phyloP scores from a whole-genome alignment of 2,797 vertebrate species.

The Luscinia megarhynchos region DNA sequence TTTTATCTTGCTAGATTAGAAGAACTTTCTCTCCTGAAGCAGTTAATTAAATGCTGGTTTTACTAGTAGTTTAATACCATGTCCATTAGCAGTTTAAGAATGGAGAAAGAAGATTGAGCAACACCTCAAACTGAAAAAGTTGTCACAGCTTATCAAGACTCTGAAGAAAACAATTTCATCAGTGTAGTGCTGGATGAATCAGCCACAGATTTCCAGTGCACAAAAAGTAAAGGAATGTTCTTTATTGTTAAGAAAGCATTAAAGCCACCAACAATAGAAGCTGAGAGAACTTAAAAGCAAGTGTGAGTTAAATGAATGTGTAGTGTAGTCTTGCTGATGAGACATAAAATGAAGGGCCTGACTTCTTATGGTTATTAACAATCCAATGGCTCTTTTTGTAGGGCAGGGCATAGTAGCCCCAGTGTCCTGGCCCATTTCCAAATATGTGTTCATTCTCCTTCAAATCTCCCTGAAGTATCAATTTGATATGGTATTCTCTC shows the following conservation, averaged over 20 bases:
- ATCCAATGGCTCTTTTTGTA: constrained; percentile 23
- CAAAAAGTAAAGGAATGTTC: neutral
- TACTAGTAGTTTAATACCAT: neutral
- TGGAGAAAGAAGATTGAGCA: neutral
- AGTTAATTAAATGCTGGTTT: neutral
- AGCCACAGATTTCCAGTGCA: neutral
- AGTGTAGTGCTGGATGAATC: neutral
- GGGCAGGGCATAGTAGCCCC: neutral
- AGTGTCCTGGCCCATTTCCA: constrained; percentile 33
- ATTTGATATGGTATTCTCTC: constrained; percentile 34
- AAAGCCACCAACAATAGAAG: neutral
- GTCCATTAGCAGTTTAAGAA: neutral
- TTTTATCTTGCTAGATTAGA: neutral
- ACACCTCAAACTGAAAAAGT: neutral
- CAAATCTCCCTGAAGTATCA: constrained; percentile 51
- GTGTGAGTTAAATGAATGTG: neutral
- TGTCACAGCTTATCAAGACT: neutral
- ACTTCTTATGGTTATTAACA: constrained; percentile 37
- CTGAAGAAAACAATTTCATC: neutral
- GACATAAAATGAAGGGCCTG: neutral
- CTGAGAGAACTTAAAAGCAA: neutral
- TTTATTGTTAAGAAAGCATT: neutral
- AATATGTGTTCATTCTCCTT: constrained; percentile 19
- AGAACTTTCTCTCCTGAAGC: neutral
- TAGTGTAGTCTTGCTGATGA: neutral